Percentiles rank a stretch among this genome's conserved stretches.
These are phyloP conservation scores for Lepidurus packardi DNA, from an alignment of 1,140 invertebrate species.

Conservation along the genomic window DNA sequence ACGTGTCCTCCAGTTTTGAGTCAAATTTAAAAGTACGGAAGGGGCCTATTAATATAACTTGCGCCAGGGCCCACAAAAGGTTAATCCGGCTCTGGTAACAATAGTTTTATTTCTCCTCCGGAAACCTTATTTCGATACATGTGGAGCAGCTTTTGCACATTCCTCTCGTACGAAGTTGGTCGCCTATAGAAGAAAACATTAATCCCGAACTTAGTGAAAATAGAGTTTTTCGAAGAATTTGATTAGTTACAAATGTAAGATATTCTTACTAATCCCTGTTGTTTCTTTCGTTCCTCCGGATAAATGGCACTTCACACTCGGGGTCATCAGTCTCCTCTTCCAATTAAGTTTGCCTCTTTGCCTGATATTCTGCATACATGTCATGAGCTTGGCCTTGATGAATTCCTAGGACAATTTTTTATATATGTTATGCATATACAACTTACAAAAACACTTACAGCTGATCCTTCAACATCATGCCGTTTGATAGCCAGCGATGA, in stretches of 20 bases:
- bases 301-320: background rate
- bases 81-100: constrained; percentile 4
- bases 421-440: background rate
- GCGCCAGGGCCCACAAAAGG: background rate
- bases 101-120: background rate
- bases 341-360: background rate
- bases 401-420: background rate
- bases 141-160: background rate
- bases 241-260: background rate
- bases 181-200: background rate
- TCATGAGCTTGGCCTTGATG: background rate
- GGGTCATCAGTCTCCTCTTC: background rate
- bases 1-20: no score
- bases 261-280: background rate
- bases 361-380: background rate
- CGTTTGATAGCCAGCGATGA: constrained; percentile 4
- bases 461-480: constrained; percentile 5
- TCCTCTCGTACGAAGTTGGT: background rate
- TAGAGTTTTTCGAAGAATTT: background rate
- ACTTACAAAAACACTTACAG: constrained; percentile 1
- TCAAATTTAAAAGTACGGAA: no score
- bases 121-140: background rate
- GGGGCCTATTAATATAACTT: background rate
- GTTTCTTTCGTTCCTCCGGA: background rate
- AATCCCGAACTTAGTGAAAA: background rate